Evolutionary conservation across 1,140 invertebrate species (phyloP).

Genomic region (Doryteuthis pealeii): DNA sequence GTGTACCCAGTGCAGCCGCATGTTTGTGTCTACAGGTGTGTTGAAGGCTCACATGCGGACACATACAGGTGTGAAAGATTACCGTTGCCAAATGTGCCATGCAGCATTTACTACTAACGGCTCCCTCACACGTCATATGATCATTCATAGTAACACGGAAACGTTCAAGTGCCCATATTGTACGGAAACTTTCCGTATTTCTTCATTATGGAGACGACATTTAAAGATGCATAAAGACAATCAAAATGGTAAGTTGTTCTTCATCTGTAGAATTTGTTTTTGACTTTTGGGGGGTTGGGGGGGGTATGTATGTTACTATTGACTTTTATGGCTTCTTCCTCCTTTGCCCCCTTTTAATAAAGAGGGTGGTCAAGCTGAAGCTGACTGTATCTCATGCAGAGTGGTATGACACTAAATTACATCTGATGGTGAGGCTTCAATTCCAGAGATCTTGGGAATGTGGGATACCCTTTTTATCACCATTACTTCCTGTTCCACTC

Average conservation of each 20-base stretch:
- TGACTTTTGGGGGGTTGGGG: too few relatives aligned
- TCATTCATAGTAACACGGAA: conserved; percentile 44
- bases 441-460: too few relatives aligned
- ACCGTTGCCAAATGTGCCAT: conserved; percentile 53
- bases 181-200: conserved; percentile 60
- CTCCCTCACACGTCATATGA: conserved; percentile 55
- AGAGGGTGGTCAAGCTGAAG: too few relatives aligned
- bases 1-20: conserved; percentile 52
- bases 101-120: conserved; percentile 58
- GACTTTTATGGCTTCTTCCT: too few relatives aligned
- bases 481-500: too few relatives aligned
- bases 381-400: too few relatives aligned
- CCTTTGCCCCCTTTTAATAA: too few relatives aligned
- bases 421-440: too few relatives aligned
- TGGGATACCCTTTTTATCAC: too few relatives aligned
- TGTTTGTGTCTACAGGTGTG: conserved; percentile 54
- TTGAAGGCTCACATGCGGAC: conserved; percentile 55
- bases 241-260: conserved; percentile 20
- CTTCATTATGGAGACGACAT: conserved; percentile 60
- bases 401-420: too few relatives aligned
- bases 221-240: conserved; percentile 54
- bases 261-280: background rate
- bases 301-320: too few relatives aligned
- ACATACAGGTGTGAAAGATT: conserved; percentile 54
- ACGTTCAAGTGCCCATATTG: conserved; percentile 61